Percentiles rank a stretch among this genome's conserved stretches.
Evolutionary conservation across 2,113 vertebrate genomes (phyloP).

Genomic region (Copsychus sechellarum): DNA sequence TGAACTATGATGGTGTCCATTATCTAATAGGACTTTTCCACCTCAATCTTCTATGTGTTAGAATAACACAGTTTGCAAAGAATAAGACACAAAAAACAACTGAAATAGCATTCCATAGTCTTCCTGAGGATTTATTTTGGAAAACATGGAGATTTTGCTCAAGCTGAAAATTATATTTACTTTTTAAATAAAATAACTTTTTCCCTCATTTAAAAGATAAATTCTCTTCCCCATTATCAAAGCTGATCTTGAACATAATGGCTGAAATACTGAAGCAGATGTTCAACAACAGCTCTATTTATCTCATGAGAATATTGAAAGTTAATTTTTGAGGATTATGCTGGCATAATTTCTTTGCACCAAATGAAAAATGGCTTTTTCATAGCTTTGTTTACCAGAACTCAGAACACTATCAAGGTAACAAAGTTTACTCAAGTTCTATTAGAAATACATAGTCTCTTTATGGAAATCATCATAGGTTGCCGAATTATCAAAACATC

Average conservation of each 20-base stretch:
- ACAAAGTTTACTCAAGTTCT: not conserved
- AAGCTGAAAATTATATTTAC: not conserved
- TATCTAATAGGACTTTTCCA: not conserved
- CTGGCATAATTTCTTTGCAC: not conserved
- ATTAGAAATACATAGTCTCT: not conserved
- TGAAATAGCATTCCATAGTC: not conserved
- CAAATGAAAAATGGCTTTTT: not conserved
- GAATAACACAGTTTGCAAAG: not conserved
- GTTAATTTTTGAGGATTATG: not conserved
- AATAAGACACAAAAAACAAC: conserved; percentile 7
- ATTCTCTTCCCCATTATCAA: not conserved
- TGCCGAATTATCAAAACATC: not conserved
- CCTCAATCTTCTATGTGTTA: not conserved
- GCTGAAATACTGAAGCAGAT: not conserved
- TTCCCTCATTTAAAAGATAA: not conserved
- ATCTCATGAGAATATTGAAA: not conserved
- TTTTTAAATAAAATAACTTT: not conserved
- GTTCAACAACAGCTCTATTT: not conserved
- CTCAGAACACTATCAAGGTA: not conserved
- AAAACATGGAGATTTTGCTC: not conserved
- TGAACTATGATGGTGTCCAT: not conserved
- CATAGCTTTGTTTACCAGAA: not conserved
- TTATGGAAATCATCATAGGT: not conserved
- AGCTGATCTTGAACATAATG: not conserved
- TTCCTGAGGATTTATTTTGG: not conserved